Conservation (phyloP, 1,140 invertebrate species). For the Gonatopus flavifemur region DNA sequence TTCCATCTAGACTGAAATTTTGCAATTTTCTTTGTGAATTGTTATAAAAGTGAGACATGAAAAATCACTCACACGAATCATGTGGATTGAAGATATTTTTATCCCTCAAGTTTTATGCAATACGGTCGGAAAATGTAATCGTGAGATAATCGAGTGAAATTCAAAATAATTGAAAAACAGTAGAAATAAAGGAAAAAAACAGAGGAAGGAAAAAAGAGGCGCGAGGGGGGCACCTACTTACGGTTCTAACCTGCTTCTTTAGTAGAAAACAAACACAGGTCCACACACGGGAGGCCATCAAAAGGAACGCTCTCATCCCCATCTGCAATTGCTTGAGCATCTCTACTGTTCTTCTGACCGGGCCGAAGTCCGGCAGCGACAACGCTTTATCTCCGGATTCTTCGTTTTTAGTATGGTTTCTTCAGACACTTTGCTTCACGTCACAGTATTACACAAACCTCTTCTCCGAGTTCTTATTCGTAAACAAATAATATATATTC, state of each 20-base stretch:
- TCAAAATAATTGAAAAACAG: no score
- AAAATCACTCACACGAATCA: no score
- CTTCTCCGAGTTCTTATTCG: no score
- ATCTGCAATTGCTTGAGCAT: constrained; percentile 97
- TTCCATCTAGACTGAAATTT: no score
- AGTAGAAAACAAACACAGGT: constrained; percentile 96
- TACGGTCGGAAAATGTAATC: no score
- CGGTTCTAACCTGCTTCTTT: constrained; percentile 92
- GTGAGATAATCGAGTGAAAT: no score
- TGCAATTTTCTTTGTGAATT: no score
- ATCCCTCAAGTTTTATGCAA: no score
- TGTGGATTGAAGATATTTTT: no score
- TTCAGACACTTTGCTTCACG: constrained; percentile 15
- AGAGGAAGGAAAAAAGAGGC: constrained; percentile 34
- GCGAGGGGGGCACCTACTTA: constrained; percentile 69
- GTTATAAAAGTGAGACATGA: no score
- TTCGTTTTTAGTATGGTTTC: constrained; percentile 8
- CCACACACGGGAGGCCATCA: constrained; percentile 95
- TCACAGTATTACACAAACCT: constrained; percentile 17
- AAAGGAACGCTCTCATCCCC: constrained; percentile 92
- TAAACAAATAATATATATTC: neutral
- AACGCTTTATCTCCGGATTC: constrained; percentile 35
- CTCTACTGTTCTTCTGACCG: constrained; percentile 47
- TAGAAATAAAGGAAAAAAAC: constrained; percentile 9
- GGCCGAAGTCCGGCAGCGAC: constrained; percentile 50